Base-by-base conservation (phyloP, 2,113 vertebrate genomes). In the Collichthys lucidus region DNA sequence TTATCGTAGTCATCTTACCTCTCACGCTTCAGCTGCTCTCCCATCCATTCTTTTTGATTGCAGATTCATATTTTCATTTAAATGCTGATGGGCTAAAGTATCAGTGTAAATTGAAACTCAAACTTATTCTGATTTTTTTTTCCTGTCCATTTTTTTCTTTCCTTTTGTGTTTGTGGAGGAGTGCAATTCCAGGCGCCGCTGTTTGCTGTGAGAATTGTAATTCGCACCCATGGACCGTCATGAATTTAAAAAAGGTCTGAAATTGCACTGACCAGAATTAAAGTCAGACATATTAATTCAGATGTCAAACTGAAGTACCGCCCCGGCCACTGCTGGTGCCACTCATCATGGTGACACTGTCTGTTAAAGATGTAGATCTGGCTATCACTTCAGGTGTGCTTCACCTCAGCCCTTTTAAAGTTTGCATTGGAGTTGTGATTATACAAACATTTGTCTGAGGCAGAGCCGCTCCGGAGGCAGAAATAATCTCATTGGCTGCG, bases 201-300 rank as follows among this genome's bases (percentile, higher is more conserved):
- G 91, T 93, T 90, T 88, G 90, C 75, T 49, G 77, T 84, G 80
- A 74, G 84, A 83, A 83, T 81, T 82, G 84, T 73, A 64, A 61
- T 91, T 93, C 70, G 49, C 84, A 77, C 78, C 73, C 59, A 2
- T 64, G 62, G 83, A 88, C 78, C 90, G 88, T 84, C 87, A 94
- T 95, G 90, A 92, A 94, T 95, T 95, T 95, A 83, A 94, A 95
- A 63, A 75, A 94, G 92, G 82, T 74, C 77, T 86, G 83, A 83
- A 79, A 78, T 91, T 86, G 86, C 80, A 62, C 67, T 87, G 73
- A 82, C 86, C 83, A 61, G 69, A 73, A 79, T 86, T 80, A 79
- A 86, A 88, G 81, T 83, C 77, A 63, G 61, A 53, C 61, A 29
- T 69, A 85, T 92, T 94, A 83, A 92, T 93, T 90, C 85, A 82